Conservation (phyloP, 2,797 vertebrate genomes). For the Acestrorhynchus altus region DNA sequence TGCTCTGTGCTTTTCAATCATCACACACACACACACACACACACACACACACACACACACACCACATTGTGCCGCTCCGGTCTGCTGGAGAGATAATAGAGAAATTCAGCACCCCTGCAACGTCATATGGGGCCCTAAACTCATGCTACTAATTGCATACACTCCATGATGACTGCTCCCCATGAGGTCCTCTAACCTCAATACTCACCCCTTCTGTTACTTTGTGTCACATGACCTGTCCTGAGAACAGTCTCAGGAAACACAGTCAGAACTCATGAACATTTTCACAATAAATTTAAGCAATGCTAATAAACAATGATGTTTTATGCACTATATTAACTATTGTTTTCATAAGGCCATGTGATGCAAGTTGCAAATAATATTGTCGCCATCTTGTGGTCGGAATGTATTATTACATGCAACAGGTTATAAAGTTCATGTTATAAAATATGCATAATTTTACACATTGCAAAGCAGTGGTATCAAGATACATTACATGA, state of each 20-base stretch:
- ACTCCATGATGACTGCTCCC: background rate
- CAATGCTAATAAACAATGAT: too few species aligned
- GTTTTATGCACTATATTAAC: background rate
- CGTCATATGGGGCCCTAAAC: conserved; percentile 25
- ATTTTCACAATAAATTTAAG: background rate
- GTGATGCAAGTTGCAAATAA: conserved; percentile 3
- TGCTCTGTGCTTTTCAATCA: conserved; percentile 60
- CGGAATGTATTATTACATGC: background rate
- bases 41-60: conserved; percentile 45
- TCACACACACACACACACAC: conserved; percentile 50
- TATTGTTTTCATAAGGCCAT: background rate
- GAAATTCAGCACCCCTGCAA: conserved; percentile 35
- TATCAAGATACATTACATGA: too few species aligned
- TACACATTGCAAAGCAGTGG: too few species aligned
- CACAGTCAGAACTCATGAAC: conserved; percentile 16
- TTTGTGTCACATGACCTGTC: conserved; percentile 3
- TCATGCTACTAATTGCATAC: conserved; percentile 30
- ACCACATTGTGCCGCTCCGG: conserved; percentile 22
- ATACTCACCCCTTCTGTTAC: background rate
- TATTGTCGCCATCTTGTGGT: conserved; percentile 37
- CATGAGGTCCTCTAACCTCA: conserved; percentile 9
- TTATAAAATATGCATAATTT: too few species aligned
- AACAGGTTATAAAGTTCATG: too few species aligned
- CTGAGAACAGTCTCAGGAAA: background rate
- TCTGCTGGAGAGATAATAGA: conserved; percentile 47